Base-by-base conservation (phyloP, 2,797 vertebrate species). In the Cyclura pinguis region DNA sequence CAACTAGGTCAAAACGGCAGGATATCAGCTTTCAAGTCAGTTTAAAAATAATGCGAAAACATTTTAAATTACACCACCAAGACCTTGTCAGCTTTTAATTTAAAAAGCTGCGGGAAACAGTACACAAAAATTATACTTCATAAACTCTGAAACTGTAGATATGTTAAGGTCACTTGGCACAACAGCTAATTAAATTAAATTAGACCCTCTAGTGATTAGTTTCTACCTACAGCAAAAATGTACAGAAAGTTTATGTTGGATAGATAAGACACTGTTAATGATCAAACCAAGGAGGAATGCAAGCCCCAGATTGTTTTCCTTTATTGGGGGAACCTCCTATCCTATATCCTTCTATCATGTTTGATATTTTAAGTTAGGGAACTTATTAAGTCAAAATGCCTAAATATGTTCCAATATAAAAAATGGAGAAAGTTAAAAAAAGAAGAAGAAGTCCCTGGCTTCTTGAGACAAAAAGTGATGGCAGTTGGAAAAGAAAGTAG, bases 1-100 rank as follows among this genome's bases (percentile, higher is more conserved):
- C 91, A 96, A 96, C 87, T 91, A 94, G 96, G 96, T 97, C 96
- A 96, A 93, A 95, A 95, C 94, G 94, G 93, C 94, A 96, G 93
- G 92, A 73, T 94, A 96, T 97, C 96, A 96, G 95, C 95, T 96
- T 96, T 94, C 95, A 96, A 94, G 95, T 96, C 94, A 95, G 91
- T 95, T 93, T 92, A 93, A 96, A 97, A 97, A 95, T 93, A 95
- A 96, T 88, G 90, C 90, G 94, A 94, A 95, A 95, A 94, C 91
- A 78, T 96, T 96, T 87, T 94, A 92, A 95, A 93, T 93, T 94
- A 93, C 88, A 96, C 83, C 90, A 94, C 93, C 24, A 38, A 93
- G 94, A 95, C 91, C 93, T 95, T 4, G 0, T 91, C 94, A 94
- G 93, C 92, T 96, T 95, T 96, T 96, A 91, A 96, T 96, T 97